Conservation (phyloP, 2,113 vertebrate species). For the Oryzias celebensis region DNA sequence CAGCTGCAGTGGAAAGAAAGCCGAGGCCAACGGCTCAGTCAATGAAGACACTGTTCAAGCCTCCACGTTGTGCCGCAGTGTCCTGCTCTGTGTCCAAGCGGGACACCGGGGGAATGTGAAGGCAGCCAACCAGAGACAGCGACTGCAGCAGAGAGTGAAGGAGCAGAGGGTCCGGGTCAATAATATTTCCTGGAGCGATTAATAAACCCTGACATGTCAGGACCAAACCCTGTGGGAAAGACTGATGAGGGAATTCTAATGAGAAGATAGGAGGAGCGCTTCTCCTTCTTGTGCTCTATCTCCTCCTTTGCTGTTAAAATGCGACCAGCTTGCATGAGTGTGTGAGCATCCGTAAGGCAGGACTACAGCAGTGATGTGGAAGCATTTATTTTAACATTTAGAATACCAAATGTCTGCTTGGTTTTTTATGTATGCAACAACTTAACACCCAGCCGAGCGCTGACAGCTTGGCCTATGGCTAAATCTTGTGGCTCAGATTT, state of each 20-base stretch:
- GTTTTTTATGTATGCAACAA: slow-evolving; percentile 7
- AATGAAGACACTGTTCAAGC: slow-evolving; percentile 67
- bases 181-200: slow-evolving; percentile 69
- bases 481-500: slow-evolving; percentile 10
- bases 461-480: slow-evolving; percentile 24
- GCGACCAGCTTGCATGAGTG: slow-evolving; percentile 39
- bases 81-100: slow-evolving; percentile 58
- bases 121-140: slow-evolving; percentile 43
- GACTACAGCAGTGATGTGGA: slow-evolving; percentile 26
- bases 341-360: slow-evolving; percentile 28
- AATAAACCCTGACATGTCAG: slow-evolving; percentile 67
- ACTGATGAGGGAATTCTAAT: slow-evolving; percentile 69
- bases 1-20: slow-evolving; percentile 60
- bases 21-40: slow-evolving; percentile 48
- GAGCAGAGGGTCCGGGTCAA: slow-evolving; percentile 69
- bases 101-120: slow-evolving; percentile 60
- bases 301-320: slow-evolving; percentile 44
- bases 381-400: slow-evolving; percentile 15
- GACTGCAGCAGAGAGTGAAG: slow-evolving; percentile 37
- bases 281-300: slow-evolving; percentile 7
- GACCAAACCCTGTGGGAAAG: slow-evolving; percentile 38
- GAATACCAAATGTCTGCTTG: slow-evolving; percentile 28
- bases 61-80: slow-evolving; percentile 62
- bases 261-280: slow-evolving; percentile 27
- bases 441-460: slow-evolving; percentile 13